phyloP scores from a whole-genome alignment of 2,113 vertebrate genomes.

The Rhabdomys dilectus region DNA sequence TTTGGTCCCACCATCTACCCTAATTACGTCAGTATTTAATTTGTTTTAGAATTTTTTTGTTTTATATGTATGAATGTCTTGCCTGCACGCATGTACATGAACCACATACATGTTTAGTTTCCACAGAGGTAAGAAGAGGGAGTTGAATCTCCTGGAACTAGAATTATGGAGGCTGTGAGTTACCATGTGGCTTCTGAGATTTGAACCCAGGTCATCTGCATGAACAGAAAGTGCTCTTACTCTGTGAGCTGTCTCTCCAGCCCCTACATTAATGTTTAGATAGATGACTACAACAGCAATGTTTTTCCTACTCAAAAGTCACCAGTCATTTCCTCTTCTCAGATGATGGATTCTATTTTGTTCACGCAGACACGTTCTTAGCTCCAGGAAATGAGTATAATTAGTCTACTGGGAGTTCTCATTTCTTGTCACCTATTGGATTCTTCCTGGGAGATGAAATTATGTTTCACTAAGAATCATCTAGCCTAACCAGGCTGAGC shows the following conservation, averaged over 20 bases:
- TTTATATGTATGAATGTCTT: neutral
- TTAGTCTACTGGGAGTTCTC: neutral
- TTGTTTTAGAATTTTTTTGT: neutral
- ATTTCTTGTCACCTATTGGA: neutral
- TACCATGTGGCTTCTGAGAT: neutral
- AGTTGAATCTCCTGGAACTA: neutral
- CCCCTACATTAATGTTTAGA: neutral
- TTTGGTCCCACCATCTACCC: neutral
- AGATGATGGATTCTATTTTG: neutral
- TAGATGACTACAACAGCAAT: neutral
- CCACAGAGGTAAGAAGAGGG: neutral
- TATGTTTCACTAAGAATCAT: neutral
- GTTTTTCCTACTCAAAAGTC: neutral
- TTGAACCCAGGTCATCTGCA: neutral
- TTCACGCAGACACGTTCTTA: neutral
- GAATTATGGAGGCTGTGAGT: neutral
- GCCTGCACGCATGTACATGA: neutral
- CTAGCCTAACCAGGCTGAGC: neutral
- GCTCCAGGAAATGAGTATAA: neutral
- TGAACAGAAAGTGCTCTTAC: neutral
- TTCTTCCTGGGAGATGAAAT: slow-evolving; percentile 37
- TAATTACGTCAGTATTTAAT: neutral
- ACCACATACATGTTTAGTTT: neutral
- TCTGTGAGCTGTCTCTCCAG: neutral
- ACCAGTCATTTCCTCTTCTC: neutral